These are phyloP conservation scores for Pseudomyrmex sp. DNA, from an alignment of 1,140 invertebrate genomes.

Conservation along the genomic window DNA sequence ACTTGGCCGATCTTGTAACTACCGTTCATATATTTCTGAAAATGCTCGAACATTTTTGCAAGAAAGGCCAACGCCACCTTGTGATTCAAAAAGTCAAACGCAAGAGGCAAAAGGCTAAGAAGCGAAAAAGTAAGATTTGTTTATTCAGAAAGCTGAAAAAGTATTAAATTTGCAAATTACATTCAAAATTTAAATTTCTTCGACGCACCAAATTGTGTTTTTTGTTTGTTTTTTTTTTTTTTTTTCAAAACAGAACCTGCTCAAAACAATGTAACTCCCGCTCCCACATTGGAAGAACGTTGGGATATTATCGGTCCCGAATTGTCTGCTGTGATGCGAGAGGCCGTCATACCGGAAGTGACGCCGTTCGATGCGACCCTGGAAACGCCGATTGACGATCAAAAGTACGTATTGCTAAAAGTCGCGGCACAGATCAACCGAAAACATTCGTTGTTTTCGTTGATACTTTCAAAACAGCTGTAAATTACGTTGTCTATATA, in stretches of 20 bases:
- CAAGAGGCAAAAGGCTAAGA: conserved; percentile 85
- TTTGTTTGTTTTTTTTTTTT: neutral
- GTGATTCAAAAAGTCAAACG: conserved; percentile 90
- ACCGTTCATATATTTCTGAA: conserved; percentile 96
- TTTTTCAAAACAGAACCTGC: conserved; percentile 26
- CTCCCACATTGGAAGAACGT: conserved; percentile 85
- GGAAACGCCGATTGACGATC: conserved; percentile 93
- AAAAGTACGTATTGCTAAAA: conserved; percentile 89
- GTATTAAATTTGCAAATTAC: conserved; percentile 4
- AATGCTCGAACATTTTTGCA: conserved; percentile 94
- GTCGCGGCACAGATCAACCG: neutral
- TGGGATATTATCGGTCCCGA: conserved; percentile 91
- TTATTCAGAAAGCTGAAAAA: neutral
- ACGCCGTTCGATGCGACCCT: conserved; percentile 95
- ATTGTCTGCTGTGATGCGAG: conserved; percentile 89
- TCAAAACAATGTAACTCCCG: conserved; percentile 74
- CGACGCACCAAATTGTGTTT: neutral
- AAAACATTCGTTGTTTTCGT: neutral
- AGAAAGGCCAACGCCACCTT: conserved; percentile 87
- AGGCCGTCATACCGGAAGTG: conserved; percentile 86
- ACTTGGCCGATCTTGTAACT: conserved; percentile 94
- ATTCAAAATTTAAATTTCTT: neutral
- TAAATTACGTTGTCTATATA: neutral
- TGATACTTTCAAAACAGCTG: conserved; percentile 29
- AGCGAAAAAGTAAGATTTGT: conserved; percentile 83